These are phyloP conservation scores for Drosophila paulistorum DNA, from an alignment of 1,140 invertebrate genomes.

Conservation along the genomic window DNA sequence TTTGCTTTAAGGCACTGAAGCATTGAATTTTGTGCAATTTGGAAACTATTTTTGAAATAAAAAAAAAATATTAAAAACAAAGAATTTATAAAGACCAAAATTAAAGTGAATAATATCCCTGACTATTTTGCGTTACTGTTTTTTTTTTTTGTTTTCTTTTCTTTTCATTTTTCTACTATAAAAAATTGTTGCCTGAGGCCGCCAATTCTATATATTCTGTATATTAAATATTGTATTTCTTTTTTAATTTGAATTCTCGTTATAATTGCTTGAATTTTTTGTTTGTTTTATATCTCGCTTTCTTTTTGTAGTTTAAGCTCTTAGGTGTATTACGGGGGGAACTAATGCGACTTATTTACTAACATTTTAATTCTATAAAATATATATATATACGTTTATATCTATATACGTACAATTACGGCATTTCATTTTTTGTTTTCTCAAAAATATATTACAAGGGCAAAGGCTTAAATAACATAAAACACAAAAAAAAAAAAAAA, in stretches of 20 bases:
- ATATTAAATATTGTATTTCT: neutral
- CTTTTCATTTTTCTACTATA: conserved; percentile 32
- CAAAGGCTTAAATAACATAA: conserved; percentile 55
- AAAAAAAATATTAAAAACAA: conserved; percentile 29
- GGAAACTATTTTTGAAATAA: conserved; percentile 37
- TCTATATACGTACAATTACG: conserved; percentile 60
- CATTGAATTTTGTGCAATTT: conserved; percentile 78
- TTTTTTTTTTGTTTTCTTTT: neutral
- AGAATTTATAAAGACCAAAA: neutral
- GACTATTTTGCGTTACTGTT: conserved; percentile 62
- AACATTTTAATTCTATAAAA: neutral
- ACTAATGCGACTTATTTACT: conserved; percentile 37
- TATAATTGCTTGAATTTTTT: conserved; percentile 25
- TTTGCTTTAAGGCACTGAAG: conserved; percentile 81
- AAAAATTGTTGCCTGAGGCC: conserved; percentile 64
- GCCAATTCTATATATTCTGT: conserved; percentile 1
- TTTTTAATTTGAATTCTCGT: conserved; percentile 40
- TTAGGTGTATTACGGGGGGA: conserved; percentile 49
- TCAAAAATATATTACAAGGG: conserved; percentile 79
- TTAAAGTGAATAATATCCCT: conserved; percentile 76
- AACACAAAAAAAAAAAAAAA: neutral
- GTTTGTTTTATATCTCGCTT: conserved; percentile 10
- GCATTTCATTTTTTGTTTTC: conserved; percentile 37
- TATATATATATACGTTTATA: conserved; percentile 2
- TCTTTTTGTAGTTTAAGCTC: conserved; percentile 57